Base-by-base conservation (phyloP, 1,140 invertebrate genomes). In the Cotesia typhae region DNA sequence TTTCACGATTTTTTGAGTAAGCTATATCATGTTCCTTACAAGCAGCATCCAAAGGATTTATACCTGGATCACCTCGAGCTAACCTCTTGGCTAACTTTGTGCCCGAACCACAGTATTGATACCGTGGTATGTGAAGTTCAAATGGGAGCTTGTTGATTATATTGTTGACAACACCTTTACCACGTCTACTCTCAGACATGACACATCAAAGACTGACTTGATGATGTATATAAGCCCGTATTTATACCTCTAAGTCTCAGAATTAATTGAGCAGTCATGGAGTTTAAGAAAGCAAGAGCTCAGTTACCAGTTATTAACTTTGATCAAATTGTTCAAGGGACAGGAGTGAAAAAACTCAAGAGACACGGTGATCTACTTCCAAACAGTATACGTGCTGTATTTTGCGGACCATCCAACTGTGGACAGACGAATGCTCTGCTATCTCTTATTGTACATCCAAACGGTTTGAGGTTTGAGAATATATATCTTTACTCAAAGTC, bases 21-120 rank as follows among this genome's bases (percentile, higher is more conserved):
- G 80, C 80, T 66, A 88, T 86, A 78, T 70, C 72, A 52, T 74
- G 61, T 10, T 65, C 61, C 36, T 67, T 74, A 38, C 68, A 74
- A 3, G 80, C 75, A 59, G 75, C 35, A 74, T 84, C 82, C 4
- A 63, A n/a, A 28, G 12, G 60, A 63, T 63, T 63, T 5, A 63
- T 38, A 37, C 35, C 60, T 37, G 37, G 10, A 63, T 63, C 60
- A 37, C 60, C 60, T 4, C 60, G 60, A 10, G 28, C 10, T 12
- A 63, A 38, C 36, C 60, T 63, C 12, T 63, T 37, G 4, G 12
- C 4, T 37, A 63, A 63, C 36, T 63, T 63, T 14, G 60, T 59
- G 5, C 57, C 57, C 4, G 57, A 6, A 4, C 57, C 57, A 59
- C 57, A 59, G 20, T 59, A 59, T 4, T 59, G 57, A 20, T 59